Base-by-base conservation (phyloP, 1,140 invertebrate genomes). In the Orchestia grillus region DNA sequence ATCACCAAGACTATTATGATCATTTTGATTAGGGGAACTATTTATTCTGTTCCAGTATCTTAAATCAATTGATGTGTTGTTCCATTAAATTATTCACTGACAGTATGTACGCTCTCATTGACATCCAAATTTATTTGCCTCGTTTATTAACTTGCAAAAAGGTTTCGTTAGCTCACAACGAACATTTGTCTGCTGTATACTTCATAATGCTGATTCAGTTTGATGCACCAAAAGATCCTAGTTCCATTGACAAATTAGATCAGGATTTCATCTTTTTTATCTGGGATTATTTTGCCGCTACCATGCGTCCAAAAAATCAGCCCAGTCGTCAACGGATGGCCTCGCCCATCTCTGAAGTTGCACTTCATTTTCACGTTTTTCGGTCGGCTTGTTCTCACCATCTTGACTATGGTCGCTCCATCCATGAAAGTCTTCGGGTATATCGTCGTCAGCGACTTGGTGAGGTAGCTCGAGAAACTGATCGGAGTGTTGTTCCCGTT, bases 271-370 rank as follows among this genome's bases (percentile, higher is more conserved):
- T 90, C 88, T 16, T 16, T 44, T 44, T 90, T 36, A 42, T 44
- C 88, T 1, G 43, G 43, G 15, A 90, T 42, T 6, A 90, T 90
- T 43, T 90, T 41, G 4, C 88, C 88, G 88, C 15, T 41, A 42
- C 88, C 88, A 90, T 28, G 88, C 88, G 42, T 41, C 88, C 88
- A 90, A 90, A 90, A 15, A 42, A 90, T 90, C 15, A 8, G 42
- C 4, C 8, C 42, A 8, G 88, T 90, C 88, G 41, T 90, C 15
- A 11, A 0, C 15, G 15, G 15, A 90, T 90, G 4, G 15, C 88
- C 88, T 42, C 88, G n/a, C 43, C 88, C 88, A 41, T 90, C 88
- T 90, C 88, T 90, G 88, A 42, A 90, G 43, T 90, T 90, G 88
- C 88, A 90, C 41, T 90, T 90, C 88, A 90, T 41, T 41, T 90